Evolutionary conservation across 2,797 vertebrate genomes (phyloP).

Genomic region (Brachyrhaphis roseni): DNA sequence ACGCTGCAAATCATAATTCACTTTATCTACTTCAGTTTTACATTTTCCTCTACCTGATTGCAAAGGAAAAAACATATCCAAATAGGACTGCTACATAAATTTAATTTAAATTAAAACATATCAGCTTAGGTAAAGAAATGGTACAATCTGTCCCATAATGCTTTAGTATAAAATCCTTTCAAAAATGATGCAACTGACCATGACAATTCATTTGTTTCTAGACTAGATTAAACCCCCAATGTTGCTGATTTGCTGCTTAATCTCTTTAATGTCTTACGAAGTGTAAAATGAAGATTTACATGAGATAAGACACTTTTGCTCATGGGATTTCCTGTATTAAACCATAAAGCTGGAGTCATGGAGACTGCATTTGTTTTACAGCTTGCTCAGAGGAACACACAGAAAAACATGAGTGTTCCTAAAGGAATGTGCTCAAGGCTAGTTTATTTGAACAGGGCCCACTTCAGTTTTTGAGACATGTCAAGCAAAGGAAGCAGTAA

Average conservation of each 20-base stretch:
- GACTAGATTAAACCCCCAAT: neutral
- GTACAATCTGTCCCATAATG: neutral
- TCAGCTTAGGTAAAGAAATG: neutral
- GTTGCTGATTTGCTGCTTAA: neutral
- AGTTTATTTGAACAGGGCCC: constrained; percentile 69
- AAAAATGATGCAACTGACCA: neutral
- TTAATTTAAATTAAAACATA: neutral
- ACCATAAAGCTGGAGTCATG: neutral
- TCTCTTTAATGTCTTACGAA: neutral
- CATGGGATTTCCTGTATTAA: neutral
- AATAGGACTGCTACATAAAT: neutral
- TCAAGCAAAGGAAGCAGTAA: constrained; percentile 29
- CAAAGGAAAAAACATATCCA: neutral
- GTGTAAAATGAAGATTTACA: neutral
- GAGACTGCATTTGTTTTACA: neutral
- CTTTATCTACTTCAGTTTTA: neutral
- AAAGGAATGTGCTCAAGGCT: constrained; percentile 70
- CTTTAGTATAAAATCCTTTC: neutral
- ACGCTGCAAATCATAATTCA: neutral
- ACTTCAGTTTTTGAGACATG: constrained; percentile 51
- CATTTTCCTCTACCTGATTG: neutral
- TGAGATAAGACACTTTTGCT: neutral
- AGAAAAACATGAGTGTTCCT: constrained; percentile 37
- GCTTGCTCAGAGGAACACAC: constrained; percentile 34
- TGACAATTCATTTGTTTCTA: neutral